phyloP scores from a whole-genome alignment of 2,113 vertebrate genomes.

The Chaenogobius annularis region DNA sequence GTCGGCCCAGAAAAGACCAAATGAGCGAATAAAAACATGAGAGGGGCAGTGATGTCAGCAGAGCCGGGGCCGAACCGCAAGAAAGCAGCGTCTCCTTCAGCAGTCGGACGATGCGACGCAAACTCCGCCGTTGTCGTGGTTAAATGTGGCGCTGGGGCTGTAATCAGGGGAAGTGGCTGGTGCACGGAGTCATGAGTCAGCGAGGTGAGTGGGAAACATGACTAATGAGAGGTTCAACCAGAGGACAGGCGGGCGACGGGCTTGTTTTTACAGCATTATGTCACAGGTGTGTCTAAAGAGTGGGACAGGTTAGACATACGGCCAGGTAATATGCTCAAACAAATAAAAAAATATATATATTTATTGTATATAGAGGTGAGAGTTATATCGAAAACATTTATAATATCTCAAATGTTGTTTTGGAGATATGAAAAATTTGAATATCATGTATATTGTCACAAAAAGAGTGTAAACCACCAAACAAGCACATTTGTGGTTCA shows the following conservation, averaged over 20 bases:
- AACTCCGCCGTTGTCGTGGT: slow-evolving; percentile 21
- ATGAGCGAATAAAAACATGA: background rate
- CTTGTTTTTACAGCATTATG: slow-evolving; percentile 7
- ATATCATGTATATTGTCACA: too few relatives aligned
- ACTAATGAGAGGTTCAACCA: slow-evolving; percentile 24
- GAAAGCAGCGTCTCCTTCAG: slow-evolving; percentile 13
- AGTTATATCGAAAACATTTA: too few relatives aligned
- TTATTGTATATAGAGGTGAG: too few relatives aligned
- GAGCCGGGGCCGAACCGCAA: slow-evolving; percentile 31
- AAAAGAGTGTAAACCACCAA: too few relatives aligned
- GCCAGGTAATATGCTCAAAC: too few relatives aligned
- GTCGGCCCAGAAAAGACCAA: background rate
- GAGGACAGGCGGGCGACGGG: slow-evolving; percentile 22
- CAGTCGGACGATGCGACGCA: slow-evolving; percentile 25
- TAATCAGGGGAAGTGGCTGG: slow-evolving; percentile 35
- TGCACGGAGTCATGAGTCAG: slow-evolving; percentile 18
- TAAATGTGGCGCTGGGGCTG: slow-evolving; percentile 28
- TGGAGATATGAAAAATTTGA: too few relatives aligned
- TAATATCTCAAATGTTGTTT: too few relatives aligned
- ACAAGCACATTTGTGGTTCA: too few relatives aligned
- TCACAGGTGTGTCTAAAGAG: background rate
- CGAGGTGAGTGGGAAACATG: slow-evolving; percentile 31
- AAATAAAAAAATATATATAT: too few relatives aligned
- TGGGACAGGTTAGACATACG: background rate
- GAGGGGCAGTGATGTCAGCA: slow-evolving; percentile 28